Evolutionary conservation across 2,888 invertebrate genomes (phyloP).

Genomic region (Eupithecia vulgata): DNA sequence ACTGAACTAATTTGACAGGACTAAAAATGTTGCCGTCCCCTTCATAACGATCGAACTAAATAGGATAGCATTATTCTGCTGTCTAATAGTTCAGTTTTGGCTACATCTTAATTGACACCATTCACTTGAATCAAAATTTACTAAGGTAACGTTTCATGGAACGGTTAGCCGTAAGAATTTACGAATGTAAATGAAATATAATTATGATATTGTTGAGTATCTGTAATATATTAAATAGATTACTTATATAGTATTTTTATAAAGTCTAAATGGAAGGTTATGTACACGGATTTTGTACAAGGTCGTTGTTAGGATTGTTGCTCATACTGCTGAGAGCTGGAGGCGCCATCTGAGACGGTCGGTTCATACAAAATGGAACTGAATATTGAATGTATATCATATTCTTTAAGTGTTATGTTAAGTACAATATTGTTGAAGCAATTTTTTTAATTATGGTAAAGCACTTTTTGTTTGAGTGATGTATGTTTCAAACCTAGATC

Average conservation of each 20-base stretch:
- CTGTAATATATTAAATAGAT: constrained; percentile 77
- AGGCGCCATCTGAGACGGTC: constrained; percentile 44
- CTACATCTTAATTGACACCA: not conserved
- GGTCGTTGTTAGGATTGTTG: constrained; percentile 56
- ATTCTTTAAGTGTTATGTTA: constrained; percentile 71
- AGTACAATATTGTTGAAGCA: constrained; percentile 81
- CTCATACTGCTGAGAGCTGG: constrained; percentile 39
- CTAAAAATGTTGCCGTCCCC: not conserved
- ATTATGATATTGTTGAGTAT: constrained; percentile 79
- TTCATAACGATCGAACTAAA: not conserved
- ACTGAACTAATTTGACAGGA: not conserved
- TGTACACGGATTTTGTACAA: constrained; percentile 58
- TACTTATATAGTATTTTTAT: constrained; percentile 70
- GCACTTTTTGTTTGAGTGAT: constrained; percentile 76
- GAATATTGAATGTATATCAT: constrained; percentile 62
- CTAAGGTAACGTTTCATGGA: constrained; percentile 52
- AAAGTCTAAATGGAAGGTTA: constrained; percentile 66
- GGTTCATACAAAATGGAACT: constrained; percentile 45
- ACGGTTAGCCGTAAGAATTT: constrained; percentile 67
- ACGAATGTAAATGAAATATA: constrained; percentile 77
- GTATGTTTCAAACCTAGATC: constrained; percentile 71
- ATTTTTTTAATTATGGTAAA: constrained; percentile 70
- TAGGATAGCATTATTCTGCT: not conserved
- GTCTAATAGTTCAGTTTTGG: not conserved
- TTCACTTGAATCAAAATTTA: constrained; percentile 49